Evolutionary conservation across 2,797 vertebrate genomes (phyloP), one percentile per base, ranked within the genome.

Genomic region (Rachycentron canadum): DNA sequence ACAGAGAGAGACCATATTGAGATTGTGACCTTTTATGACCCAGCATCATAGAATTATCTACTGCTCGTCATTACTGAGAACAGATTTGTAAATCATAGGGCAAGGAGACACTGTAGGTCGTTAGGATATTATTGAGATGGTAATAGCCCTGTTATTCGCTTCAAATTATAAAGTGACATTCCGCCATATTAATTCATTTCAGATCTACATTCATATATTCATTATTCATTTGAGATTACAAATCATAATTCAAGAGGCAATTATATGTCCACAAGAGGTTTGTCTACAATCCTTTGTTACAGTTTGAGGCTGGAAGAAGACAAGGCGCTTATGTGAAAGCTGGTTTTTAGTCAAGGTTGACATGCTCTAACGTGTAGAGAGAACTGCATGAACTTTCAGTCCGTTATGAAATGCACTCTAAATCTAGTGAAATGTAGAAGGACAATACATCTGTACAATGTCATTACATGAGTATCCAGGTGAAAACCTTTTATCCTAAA

Each of bases 11-110:
- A 85, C 64, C 80, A 7, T 64, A 84, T 73, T 83, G 83, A 82
- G 79, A 84, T 2, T 16, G 52, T 65, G 86, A 89, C 88, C 88
- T 92, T 88, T 90, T 25, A n/a, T 55, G 78, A 83, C 86, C 78
- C 43, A n/a, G 73, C 76, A 67, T 86, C 78, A 49, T 17, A 73
- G 65, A 79, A 69, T 86, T 84, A 89, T 87, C 81, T 71, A 6
- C 52, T 34, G 71, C 84, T 76, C 76, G 73, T 84, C 86, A 70
- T 80, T 78, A 79, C 76, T 10, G 76, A 57, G 82, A 80, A 67
- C 63, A 81, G 73, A 88, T 84, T 83, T 83, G 69, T 73, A 89
- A 86, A 89, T 89, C 77, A 80, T 23, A 41, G 73, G 56, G n/a
- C 71, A 68, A 76, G 55, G 83, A 86, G 83, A 91, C 52, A 55